phyloP scores from a whole-genome alignment of 2,888 invertebrate species.

The Campoplex capitator region DNA sequence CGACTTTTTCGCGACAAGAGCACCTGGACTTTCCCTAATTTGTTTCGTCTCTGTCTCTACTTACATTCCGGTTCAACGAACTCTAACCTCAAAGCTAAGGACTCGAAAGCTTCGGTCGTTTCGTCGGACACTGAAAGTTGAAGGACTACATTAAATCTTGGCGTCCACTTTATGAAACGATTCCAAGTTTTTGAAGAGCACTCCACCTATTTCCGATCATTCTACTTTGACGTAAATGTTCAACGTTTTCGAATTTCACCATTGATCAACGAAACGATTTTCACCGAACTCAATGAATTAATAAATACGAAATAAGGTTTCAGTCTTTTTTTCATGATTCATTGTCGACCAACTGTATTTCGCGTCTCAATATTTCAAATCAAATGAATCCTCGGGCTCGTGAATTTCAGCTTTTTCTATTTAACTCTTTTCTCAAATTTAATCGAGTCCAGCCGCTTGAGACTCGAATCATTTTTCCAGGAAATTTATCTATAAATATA shows the following conservation, averaged over 20 bases:
- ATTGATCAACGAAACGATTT: background rate
- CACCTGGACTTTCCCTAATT: constrained; percentile 53
- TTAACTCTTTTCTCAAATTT: background rate
- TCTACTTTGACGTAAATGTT: background rate
- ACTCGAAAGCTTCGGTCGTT: constrained; percentile 12
- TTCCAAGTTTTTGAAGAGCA: background rate
- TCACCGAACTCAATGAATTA: background rate
- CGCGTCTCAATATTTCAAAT: background rate
- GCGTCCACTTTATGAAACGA: background rate
- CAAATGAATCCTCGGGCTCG: background rate
- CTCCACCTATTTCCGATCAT: background rate
- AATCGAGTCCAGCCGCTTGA: background rate
- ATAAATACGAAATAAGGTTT: background rate
- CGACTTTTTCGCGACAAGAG: constrained; percentile 32
- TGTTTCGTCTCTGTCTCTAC: constrained; percentile 56
- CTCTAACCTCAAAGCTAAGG: constrained; percentile 29
- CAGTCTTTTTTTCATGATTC: background rate
- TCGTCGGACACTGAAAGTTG: constrained; percentile 1
- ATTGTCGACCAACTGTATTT: background rate
- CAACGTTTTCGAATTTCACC: background rate
- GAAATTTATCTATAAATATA: background rate
- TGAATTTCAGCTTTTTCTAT: background rate
- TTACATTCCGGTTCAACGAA: constrained; percentile 51
- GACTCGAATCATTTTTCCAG: background rate
- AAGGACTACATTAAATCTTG: constrained; percentile 23